Evolutionary conservation across 1,140 invertebrate species (phyloP).

Genomic region (Lordiphosa mommai): DNA sequence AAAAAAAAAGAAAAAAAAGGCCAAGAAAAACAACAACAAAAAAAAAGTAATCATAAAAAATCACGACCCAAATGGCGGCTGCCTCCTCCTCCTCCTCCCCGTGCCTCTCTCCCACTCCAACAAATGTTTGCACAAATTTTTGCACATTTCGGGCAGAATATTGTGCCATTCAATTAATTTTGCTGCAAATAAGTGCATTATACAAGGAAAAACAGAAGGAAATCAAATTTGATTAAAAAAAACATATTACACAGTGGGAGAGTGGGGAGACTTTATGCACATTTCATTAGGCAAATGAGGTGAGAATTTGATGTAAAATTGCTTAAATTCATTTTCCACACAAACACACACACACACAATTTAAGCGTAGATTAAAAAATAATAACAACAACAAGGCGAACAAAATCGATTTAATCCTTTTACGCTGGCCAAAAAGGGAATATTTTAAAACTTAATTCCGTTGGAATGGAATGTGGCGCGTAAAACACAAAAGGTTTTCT

Average conservation of each 20-base stretch:
- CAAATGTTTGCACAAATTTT: conserved; percentile 26
- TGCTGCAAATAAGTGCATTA: conserved; percentile 42
- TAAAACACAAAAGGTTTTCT: no score
- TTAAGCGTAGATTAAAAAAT: conserved; percentile 66
- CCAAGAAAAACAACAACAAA: conserved; percentile 1
- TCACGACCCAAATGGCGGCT: conserved; percentile 34
- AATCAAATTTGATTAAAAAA: conserved; percentile 3
- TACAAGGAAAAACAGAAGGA: neutral
- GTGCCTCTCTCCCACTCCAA: neutral
- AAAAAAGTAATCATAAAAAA: conserved; percentile 51
- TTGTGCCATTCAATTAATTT: conserved; percentile 70
- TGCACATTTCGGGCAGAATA: conserved; percentile 36
- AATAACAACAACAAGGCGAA: conserved; percentile 28
- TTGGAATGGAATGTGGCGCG: conserved; percentile 11
- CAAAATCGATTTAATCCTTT: conserved; percentile 45
- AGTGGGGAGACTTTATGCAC: no score
- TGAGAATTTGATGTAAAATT: no score
- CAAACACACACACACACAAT: conserved; percentile 13
- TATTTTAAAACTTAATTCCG: conserved; percentile 64
- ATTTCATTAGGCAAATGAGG: conserved; percentile 14
- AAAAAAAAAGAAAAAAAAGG: no score
- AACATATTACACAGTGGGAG: neutral
- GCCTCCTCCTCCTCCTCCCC: neutral
- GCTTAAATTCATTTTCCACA: conserved; percentile 19
- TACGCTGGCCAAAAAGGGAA: conserved; percentile 51